Evolutionary conservation across 2,797 vertebrate genomes (phyloP).

Genomic region (Smutsia gigantea): DNA sequence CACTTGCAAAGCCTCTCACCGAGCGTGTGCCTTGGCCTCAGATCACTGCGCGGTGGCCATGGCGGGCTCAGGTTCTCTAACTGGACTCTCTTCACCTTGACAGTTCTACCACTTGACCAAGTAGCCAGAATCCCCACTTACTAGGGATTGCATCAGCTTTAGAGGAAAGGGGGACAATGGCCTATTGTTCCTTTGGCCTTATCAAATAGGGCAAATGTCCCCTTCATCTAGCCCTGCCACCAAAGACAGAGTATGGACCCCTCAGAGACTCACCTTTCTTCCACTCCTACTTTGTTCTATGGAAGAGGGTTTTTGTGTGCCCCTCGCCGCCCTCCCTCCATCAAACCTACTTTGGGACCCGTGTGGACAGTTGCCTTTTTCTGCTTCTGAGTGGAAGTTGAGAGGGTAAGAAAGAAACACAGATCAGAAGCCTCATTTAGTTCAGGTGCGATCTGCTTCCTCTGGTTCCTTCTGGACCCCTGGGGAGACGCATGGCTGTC

Average conservation of each 20-base stretch:
- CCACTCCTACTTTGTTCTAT: conserved; percentile 7
- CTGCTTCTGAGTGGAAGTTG: conserved; percentile 37
- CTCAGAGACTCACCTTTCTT: conserved; percentile 36
- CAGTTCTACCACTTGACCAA: conserved; percentile 53
- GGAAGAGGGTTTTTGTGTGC: background rate
- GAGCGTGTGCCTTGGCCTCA: conserved; percentile 23
- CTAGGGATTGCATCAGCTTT: background rate
- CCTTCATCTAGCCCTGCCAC: background rate
- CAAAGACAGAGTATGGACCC: background rate
- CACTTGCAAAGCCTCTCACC: background rate
- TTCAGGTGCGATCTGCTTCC: background rate
- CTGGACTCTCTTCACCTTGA: background rate
- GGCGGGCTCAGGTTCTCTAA: conserved; percentile 69
- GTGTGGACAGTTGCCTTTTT: background rate
- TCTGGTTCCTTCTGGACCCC: background rate
- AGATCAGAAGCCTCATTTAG: background rate
- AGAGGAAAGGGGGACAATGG: conserved; percentile 38
- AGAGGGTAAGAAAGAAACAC: background rate
- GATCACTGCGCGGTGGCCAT: conserved; percentile 48
- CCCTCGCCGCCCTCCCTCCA: background rate
- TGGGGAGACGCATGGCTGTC: background rate
- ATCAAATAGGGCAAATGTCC: background rate
- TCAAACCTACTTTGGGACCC: background rate
- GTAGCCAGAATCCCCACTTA: background rate
- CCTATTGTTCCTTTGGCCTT: conserved; percentile 69